Evolutionary conservation across 2,888 invertebrate genomes (phyloP).

Genomic region (Cerastoderma edule): DNA sequence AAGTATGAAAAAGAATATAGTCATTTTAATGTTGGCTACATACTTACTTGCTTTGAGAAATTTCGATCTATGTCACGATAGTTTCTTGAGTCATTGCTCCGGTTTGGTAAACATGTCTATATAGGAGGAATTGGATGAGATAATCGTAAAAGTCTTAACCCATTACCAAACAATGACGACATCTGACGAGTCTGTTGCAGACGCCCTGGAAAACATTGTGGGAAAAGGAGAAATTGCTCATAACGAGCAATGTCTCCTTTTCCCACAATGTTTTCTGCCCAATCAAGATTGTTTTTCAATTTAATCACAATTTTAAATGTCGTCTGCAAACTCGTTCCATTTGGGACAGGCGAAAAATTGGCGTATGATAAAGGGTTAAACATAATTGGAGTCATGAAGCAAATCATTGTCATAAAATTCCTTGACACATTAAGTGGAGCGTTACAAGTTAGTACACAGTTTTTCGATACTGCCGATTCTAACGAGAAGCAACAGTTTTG

Average conservation of each 20-base stretch:
- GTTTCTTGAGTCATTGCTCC: too few species aligned
- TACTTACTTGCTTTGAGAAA: too few species aligned
- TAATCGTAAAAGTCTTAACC: background rate
- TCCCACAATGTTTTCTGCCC: background rate
- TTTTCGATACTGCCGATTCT: too few species aligned
- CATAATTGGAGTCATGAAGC: background rate
- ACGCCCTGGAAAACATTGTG: constrained; percentile 1
- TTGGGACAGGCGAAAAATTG: too few species aligned
- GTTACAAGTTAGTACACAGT: background rate
- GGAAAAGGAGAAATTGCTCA: background rate
- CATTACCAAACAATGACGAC: background rate
- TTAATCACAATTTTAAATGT: background rate
- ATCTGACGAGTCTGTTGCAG: background rate
- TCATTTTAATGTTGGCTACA: too few species aligned
- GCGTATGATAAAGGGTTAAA: too few species aligned
- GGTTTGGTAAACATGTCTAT: too few species aligned
- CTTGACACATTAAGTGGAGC: background rate
- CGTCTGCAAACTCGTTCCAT: background rate
- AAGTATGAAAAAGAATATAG: too few species aligned
- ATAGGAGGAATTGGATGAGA: too few species aligned
- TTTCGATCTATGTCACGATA: too few species aligned
- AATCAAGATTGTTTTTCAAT: background rate
- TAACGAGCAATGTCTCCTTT: too few species aligned
- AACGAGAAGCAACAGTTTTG: too few species aligned
- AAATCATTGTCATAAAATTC: background rate